Base-by-base conservation (phyloP, 1,140 invertebrate species). In the Propsilocerus akamusi region DNA sequence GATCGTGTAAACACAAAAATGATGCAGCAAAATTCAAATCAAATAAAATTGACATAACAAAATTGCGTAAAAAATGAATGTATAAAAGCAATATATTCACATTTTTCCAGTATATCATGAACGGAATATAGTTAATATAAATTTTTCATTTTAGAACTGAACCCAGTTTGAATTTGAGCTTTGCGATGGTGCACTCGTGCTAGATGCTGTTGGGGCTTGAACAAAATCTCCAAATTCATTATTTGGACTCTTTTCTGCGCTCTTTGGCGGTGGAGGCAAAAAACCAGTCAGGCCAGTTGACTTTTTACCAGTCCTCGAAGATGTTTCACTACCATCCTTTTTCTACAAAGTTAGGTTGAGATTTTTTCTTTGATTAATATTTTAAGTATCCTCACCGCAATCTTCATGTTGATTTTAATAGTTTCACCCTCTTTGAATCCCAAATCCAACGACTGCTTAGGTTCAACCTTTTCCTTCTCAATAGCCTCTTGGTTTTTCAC, bases 341-440 rank as follows among this genome's bases (percentile, higher is more conserved):
- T 88, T 89, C 84, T 91, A 56, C 66, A 61, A 47, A 50, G 51
- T 52, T 51, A 49, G 49, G 52, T 46, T 46, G 22, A 12, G 49
- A 47, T 23, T 26, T 23, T 24, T 26, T 25, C 20, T 32, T 32
- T 50, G 20, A 50, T 26, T 50, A 23, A 37, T 48, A 34, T 37
- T n/a, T 12, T 26, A 47, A 12, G 24, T 17, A 20, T 46, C 66
- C 77, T 75, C 72, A 95, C 91, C 54, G 86, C 90, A 57, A 97
- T 94, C 70, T 91, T 91, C 86, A 94, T 93, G 63, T 97, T 97
- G 37, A 98, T 94, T 72, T 93, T 97, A 54, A 98, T 97, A 12
- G 94, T 98, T 72, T 98, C 87, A 24, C 95, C 95, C 65, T 97
- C 95, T 66, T 97, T 98, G 61, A 98, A 97, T 51, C 91, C 83